phyloP scores from a whole-genome alignment of 2,797 vertebrate species.

The Ciconia nigra region DNA sequence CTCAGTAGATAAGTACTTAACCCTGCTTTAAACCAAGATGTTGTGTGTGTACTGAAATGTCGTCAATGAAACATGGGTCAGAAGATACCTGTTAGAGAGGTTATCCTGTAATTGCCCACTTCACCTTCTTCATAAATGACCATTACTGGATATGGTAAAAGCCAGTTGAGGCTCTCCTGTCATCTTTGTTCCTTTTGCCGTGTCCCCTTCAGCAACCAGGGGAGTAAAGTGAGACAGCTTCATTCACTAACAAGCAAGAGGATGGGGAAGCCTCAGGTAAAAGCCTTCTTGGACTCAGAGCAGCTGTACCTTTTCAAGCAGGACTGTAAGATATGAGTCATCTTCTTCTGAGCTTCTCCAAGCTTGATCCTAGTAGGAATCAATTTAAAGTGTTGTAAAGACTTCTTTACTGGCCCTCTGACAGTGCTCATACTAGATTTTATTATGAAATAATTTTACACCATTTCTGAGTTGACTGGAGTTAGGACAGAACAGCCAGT shows the following conservation, averaged over 20 bases:
- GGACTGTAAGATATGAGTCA: neutral
- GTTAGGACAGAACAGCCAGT: neutral
- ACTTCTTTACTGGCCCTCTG: neutral
- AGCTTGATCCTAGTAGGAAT: neutral
- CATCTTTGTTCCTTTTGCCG: neutral
- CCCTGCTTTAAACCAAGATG: neutral
- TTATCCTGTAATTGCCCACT: neutral
- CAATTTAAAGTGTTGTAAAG: neutral
- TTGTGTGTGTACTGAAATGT: neutral
- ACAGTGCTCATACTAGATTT: neutral
- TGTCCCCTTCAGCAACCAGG: neutral
- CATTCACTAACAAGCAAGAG: neutral
- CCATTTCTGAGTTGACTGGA: neutral
- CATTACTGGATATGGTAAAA: neutral
- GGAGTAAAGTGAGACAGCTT: neutral
- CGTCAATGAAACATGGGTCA: neutral
- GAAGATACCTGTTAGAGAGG: neutral
- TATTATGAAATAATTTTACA: neutral
- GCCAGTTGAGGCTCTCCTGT: neutral
- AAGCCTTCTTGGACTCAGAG: neutral
- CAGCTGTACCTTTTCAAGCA: neutral
- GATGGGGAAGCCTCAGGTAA: neutral
- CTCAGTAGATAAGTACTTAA: neutral
- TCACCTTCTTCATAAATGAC: neutral
- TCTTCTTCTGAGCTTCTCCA: neutral